These are phyloP conservation scores for mouse (Mus musculus) DNA, from an alignment of 2,113 vertebrate species.

Conservation along the genomic window DNA sequence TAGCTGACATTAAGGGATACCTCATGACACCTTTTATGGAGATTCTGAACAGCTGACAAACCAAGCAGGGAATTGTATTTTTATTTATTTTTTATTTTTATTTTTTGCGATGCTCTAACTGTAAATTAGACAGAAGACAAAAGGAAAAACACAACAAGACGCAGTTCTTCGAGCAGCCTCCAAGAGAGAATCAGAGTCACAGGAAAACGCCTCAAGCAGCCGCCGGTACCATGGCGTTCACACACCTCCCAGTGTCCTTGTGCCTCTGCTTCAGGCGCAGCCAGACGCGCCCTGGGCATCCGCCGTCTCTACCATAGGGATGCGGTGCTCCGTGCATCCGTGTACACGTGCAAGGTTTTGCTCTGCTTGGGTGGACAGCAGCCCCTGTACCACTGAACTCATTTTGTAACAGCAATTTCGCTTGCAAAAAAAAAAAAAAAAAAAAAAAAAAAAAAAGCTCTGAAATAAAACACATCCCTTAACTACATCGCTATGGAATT, in stretches of 20 bases:
- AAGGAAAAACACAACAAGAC: conserved; percentile 76
- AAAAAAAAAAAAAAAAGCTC: conserved; percentile 83
- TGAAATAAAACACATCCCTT: conserved; percentile 90
- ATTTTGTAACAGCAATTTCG: conserved; percentile 98
- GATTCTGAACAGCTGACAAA: conserved; percentile 80
- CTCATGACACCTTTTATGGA: conserved; percentile 81
- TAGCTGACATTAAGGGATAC: conserved; percentile 88
- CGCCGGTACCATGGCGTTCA: conserved; percentile 82
- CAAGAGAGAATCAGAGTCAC: conserved; percentile 86
- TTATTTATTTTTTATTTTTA: not conserved
- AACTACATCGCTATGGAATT: conserved; percentile 87
- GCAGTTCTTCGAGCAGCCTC: conserved; percentile 80
- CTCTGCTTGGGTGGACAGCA: conserved; percentile 96
- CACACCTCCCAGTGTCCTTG: conserved; percentile 87
- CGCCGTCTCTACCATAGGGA: conserved; percentile 85
- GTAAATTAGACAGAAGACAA: conserved; percentile 69
- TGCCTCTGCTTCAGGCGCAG: conserved; percentile 87
- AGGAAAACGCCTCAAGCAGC: conserved; percentile 85
- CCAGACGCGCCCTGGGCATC: conserved; percentile 86
- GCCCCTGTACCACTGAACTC: conserved; percentile 92
- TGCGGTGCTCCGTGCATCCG: conserved; percentile 92
- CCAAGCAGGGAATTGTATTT: conserved; percentile 64
- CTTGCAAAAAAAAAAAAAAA: conserved; percentile 87
- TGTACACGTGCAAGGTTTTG: conserved; percentile 91
- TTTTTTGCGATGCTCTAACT: conserved; percentile 62